phyloP scores from a whole-genome alignment of 2,113 vertebrate genomes.

The Hydrochoerus hydrochaeris region DNA sequence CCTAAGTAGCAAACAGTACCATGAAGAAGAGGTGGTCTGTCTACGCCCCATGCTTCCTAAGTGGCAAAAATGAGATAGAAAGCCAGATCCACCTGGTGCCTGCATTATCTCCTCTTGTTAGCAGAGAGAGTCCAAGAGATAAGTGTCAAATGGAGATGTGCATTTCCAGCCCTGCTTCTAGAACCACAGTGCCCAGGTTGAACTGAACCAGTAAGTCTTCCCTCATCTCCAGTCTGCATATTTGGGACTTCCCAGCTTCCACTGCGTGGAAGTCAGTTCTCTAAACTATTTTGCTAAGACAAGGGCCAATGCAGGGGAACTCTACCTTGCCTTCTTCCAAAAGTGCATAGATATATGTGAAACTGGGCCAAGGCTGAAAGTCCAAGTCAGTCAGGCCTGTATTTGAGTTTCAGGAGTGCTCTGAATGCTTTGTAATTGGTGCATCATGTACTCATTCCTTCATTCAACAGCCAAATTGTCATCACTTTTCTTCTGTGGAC shows the following conservation, averaged over 20 bases:
- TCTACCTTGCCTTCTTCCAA: background rate
- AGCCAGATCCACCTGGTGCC: background rate
- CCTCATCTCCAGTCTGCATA: background rate
- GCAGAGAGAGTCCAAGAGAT: background rate
- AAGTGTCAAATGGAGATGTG: background rate
- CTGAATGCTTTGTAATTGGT: background rate
- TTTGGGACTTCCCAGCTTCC: background rate
- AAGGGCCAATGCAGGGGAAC: background rate
- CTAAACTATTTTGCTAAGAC: background rate
- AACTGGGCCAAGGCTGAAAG: background rate
- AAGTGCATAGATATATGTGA: background rate
- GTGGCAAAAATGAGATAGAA: background rate
- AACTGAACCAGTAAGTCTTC: background rate
- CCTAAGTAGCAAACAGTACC: background rate
- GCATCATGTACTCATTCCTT: background rate
- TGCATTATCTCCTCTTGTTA: accelerated
- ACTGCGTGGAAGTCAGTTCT: background rate
- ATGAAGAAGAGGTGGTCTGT: background rate
- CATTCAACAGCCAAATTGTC: background rate
- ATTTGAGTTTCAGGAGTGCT: background rate
- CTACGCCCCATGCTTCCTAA: background rate
- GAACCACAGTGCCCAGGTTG: background rate
- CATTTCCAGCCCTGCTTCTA: background rate
- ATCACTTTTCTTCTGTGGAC: background rate
- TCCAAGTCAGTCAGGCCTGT: background rate